These are phyloP conservation scores for Asarcornis scutulata DNA, from an alignment of 2,113 vertebrate species.

Conservation along the genomic window DNA sequence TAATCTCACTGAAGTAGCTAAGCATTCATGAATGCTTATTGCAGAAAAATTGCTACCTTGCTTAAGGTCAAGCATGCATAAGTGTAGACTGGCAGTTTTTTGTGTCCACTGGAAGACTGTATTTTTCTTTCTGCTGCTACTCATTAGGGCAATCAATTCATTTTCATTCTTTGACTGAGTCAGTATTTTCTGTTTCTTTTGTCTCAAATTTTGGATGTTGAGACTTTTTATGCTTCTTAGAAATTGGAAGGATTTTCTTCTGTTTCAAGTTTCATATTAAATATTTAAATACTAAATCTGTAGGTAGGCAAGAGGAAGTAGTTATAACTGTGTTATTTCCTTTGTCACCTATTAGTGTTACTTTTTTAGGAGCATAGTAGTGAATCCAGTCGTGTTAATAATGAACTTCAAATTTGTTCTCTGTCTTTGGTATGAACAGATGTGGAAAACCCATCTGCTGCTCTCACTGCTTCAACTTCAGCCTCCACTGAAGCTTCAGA, in stretches of 20 bases:
- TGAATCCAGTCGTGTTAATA: not conserved
- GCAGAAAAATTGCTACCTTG: not conserved
- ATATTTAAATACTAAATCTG: not conserved
- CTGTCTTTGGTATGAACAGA: slow-evolving; percentile 18
- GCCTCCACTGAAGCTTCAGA: slow-evolving; percentile 69
- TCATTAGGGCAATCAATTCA: not conserved
- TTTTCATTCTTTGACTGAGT: not conserved
- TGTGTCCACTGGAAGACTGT: not conserved
- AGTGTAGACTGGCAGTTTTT: not conserved
- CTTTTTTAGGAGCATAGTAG: not conserved
- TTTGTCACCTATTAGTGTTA: not conserved
- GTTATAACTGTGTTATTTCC: not conserved
- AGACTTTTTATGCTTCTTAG: not conserved
- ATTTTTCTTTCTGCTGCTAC: not conserved
- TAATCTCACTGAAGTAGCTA: not conserved
- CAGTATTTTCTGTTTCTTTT: not conserved
- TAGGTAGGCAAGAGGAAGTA: not conserved
- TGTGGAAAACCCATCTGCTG: slow-evolving; percentile 47
- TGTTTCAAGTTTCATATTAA: not conserved
- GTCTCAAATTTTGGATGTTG: not conserved
- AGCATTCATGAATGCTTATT: not conserved
- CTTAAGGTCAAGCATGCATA: not conserved
- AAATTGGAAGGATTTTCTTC: not conserved
- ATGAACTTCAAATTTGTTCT: not conserved
- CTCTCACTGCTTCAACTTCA: not conserved